phyloP scores from a whole-genome alignment of 2,113 vertebrate species.

The Oncorhynchus tshawytscha region DNA sequence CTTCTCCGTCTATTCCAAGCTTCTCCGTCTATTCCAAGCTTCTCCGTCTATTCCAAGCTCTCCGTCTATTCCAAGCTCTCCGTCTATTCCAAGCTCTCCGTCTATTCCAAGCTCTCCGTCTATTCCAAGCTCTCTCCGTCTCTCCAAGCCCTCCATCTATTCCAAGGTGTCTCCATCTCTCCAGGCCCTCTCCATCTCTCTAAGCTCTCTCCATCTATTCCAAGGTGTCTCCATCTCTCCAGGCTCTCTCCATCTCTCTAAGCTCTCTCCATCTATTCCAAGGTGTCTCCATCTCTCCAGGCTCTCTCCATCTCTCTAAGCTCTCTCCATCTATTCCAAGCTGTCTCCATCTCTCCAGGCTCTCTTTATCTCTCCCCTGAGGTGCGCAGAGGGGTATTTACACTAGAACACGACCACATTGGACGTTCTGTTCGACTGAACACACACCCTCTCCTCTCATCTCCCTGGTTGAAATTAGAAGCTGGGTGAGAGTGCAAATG shows the following conservation, averaged over 20 bases:
- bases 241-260: too few species aligned
- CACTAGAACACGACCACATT: constrained; percentile 1
- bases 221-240: neutral
- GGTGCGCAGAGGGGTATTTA: constrained; percentile 10
- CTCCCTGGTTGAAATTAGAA: constrained; percentile 39
- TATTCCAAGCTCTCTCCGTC: neutral
- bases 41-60: neutral
- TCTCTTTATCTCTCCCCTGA: neutral
- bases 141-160: too few species aligned
- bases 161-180: too few species aligned
- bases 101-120: too few species aligned
- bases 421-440: constrained; percentile 1
- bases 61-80: neutral
- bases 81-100: too few species aligned
- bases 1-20: neutral
- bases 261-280: too few species aligned
- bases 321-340: too few species aligned
- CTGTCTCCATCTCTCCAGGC: neutral
- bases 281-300: too few species aligned
- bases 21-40: neutral
- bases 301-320: too few species aligned
- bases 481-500: constrained; percentile 49
- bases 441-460: neutral
- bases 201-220: neutral
- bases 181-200: neutral